phyloP scores from a whole-genome alignment of 2,888 invertebrate species.

The Chrysina gloriosa region DNA sequence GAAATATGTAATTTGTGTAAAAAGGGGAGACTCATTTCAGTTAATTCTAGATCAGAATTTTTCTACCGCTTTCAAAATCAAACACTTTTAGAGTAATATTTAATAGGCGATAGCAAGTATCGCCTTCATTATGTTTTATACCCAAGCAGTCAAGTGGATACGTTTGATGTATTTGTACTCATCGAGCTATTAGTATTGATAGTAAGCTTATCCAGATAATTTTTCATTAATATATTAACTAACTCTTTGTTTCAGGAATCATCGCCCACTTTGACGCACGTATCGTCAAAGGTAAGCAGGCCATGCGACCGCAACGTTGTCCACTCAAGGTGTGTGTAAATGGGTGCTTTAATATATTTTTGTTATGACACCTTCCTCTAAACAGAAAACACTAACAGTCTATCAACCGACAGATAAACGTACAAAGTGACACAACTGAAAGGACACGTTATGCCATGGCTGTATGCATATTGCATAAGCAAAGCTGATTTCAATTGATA shows the following conservation, averaged over 20 bases:
- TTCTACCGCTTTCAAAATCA: too few relatives aligned
- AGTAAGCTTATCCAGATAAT: slow-evolving; percentile 1
- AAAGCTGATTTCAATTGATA: neutral
- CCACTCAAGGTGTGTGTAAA: slow-evolving; percentile 66
- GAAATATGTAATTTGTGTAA: too few relatives aligned
- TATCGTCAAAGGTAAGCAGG: slow-evolving; percentile 82
- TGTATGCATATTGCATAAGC: slow-evolving; percentile 25
- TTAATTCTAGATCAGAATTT: too few relatives aligned
- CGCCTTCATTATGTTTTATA: too few relatives aligned
- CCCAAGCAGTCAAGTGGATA: too few relatives aligned
- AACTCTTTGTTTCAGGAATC: slow-evolving; percentile 78
- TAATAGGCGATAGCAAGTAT: too few relatives aligned
- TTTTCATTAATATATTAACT: too few relatives aligned
- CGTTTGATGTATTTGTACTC: too few relatives aligned
- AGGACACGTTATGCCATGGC: slow-evolving; percentile 20
- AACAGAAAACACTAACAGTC: neutral
- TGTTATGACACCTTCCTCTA: slow-evolving; percentile 15
- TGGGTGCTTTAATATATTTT: slow-evolving; percentile 53
- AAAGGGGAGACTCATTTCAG: too few relatives aligned
- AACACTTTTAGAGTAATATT: too few relatives aligned
- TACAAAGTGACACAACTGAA: slow-evolving; percentile 16
- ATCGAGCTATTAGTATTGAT: too few relatives aligned
- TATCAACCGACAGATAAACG: neutral
- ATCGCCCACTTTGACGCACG: slow-evolving; percentile 81
- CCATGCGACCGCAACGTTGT: slow-evolving; percentile 67